Evolutionary conservation across 2,888 invertebrate genomes (phyloP).

Genomic region (Trissoscelio sp.): DNA sequence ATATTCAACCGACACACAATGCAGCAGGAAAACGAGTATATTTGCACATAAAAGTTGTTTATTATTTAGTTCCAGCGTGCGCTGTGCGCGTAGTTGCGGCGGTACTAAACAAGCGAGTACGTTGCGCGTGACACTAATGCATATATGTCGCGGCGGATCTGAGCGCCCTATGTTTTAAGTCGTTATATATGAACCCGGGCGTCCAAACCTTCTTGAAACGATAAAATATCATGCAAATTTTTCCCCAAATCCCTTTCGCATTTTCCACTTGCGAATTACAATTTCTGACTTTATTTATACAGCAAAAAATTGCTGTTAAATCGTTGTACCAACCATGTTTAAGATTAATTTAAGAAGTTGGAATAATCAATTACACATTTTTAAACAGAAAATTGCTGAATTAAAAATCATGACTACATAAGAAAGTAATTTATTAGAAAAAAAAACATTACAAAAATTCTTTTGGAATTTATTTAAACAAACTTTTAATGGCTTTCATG

Average conservation of each 20-base stretch:
- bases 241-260: slow-evolving; percentile 46
- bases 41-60: slow-evolving; percentile 67
- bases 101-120: slow-evolving; percentile 60
- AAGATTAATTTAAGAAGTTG: not conserved
- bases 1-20: slow-evolving; percentile 55
- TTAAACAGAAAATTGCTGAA: too few species aligned
- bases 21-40: slow-evolving; percentile 56
- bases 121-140: slow-evolving; percentile 66
- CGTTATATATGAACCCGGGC: slow-evolving; percentile 58
- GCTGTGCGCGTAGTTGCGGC: slow-evolving; percentile 49
- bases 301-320: slow-evolving; percentile 12
- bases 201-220: slow-evolving; percentile 60
- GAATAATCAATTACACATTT: too few species aligned
- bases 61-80: slow-evolving; percentile 56
- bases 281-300: slow-evolving; percentile 41
- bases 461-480: too few species aligned
- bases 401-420: too few species aligned
- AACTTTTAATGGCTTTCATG: too few species aligned
- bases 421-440: too few species aligned
- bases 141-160: slow-evolving; percentile 65
- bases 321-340: not conserved
- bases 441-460: too few species aligned
- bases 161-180: slow-evolving; percentile 58
- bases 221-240: slow-evolving; percentile 65
- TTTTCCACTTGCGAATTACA: slow-evolving; percentile 36